These are phyloP conservation scores for Centrocercus urophasianus DNA, from an alignment of 2,113 vertebrate species.

Conservation along the genomic window DNA sequence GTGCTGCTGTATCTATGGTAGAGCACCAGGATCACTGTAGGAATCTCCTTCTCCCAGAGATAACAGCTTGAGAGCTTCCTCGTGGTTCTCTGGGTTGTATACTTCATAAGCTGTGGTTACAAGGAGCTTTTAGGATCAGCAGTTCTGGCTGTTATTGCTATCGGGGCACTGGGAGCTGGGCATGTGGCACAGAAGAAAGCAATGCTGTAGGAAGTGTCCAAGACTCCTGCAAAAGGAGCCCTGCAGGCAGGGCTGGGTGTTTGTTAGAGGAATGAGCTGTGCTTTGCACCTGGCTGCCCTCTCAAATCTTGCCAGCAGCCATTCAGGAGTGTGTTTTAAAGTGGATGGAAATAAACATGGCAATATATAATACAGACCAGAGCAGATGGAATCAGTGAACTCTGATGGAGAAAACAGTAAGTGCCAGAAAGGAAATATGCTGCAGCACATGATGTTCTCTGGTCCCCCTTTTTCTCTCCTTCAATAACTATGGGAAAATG, in stretches of 20 bases:
- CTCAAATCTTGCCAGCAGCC: background rate
- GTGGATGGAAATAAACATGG: background rate
- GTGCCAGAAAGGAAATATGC: background rate
- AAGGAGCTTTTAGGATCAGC: background rate
- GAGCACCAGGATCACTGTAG: background rate
- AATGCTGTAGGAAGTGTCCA: background rate
- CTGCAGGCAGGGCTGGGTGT: rapidly evolving
- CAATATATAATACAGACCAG: rapidly evolving
- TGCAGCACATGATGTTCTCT: rapidly evolving
- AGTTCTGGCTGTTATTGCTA: background rate
- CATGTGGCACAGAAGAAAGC: background rate
- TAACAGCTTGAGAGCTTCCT: background rate
- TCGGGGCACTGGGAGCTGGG: background rate
- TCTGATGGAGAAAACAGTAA: background rate
- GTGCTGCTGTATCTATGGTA: background rate
- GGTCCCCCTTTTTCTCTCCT: background rate
- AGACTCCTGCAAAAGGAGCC: rapidly evolving
- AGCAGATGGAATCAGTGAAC: background rate
- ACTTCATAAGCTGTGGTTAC: background rate
- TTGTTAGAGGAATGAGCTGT: rapidly evolving
- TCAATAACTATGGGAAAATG: background rate
- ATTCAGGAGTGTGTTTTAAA: background rate
- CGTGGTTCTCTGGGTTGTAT: rapidly evolving
- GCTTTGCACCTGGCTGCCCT: background rate
- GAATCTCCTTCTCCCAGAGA: background rate